These are phyloP conservation scores for Serrognathus titanus DNA, from an alignment of 2,888 invertebrate genomes.

Conservation along the genomic window DNA sequence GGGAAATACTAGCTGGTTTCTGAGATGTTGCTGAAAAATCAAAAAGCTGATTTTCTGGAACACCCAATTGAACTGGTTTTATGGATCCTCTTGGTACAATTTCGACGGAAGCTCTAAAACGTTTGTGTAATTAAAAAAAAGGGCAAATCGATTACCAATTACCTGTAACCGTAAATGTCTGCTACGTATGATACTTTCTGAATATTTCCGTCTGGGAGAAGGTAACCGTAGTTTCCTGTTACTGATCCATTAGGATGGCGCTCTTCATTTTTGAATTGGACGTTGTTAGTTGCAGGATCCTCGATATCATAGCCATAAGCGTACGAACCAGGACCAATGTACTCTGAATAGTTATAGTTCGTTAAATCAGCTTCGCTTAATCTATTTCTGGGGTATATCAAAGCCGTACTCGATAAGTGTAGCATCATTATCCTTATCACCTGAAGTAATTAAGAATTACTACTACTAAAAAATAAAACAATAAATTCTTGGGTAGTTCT, in stretches of 20 bases:
- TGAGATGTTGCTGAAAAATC: conserved; percentile 9
- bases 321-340: conserved; percentile 62
- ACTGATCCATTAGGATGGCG: conserved; percentile 68
- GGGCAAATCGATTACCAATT: conserved; percentile 23
- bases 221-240: conserved; percentile 68
- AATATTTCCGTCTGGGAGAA: conserved; percentile 61
- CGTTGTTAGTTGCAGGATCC: conserved; percentile 61
- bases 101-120: conserved; percentile 11
- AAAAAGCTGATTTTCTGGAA: conserved; percentile 10
- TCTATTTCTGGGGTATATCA: conserved; percentile 20
- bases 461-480: no score
- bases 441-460: no score
- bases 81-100: conserved; percentile 11
- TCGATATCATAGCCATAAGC: conserved; percentile 70
- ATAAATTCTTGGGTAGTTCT: no score
- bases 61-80: conserved; percentile 10
- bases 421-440: no score
- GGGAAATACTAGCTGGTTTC: neutral
- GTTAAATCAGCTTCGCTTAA: conserved; percentile 42
- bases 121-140: neutral
- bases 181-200: conserved; percentile 63
- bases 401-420: no score
- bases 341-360: conserved; percentile 44
- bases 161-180: conserved; percentile 67
- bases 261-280: conserved; percentile 70